Evolutionary conservation across 2,888 invertebrate genomes (phyloP), one percentile per base, ranked within the genome.

Genomic region (Druceiella hillmani): DNA sequence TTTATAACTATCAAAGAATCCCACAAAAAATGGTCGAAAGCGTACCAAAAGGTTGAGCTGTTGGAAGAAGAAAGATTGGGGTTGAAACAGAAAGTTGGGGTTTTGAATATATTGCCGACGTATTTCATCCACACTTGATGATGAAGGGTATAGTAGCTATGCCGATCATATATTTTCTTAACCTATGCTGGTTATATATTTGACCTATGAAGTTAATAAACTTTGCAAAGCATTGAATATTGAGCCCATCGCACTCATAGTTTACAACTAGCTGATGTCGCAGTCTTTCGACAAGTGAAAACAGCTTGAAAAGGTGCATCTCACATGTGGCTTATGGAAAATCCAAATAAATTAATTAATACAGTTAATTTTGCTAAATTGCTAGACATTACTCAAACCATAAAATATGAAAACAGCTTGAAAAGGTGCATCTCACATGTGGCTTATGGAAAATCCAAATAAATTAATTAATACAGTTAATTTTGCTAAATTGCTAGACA

Each of bases 1-100:
- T 53, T 13, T 52, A 43, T 33, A 45, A 46, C 20, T 51, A 53
- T 25, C 42, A 51, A 33, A 42, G 47, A 47, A 50, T 55, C 15
- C 50, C 51, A 22, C 46, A 49, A 41, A 43, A 50, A 40, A 42
- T 33, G 22, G 17, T 35, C 16, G 33, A 44, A 17, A 10, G n/a
- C n/a, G n/a, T n/a, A n/a, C n/a, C n/a, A n/a, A n/a, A n/a, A n/a
- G n/a, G n/a, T n/a, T n/a, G n/a, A n/a, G n/a, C n/a, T n/a, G n/a
- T n/a, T n/a, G n/a, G n/a, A n/a, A n/a, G n/a, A n/a, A n/a, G n/a
- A n/a, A n/a, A n/a, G n/a, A n/a, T n/a, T n/a, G n/a, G n/a, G n/a
- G n/a, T n/a, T n/a, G n/a, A n/a, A n/a, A n/a, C n/a, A n/a, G n/a
- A n/a, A n/a, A n/a, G n/a, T n/a, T n/a, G n/a, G n/a, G n/a, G n/a